Evolutionary conservation across 1,140 invertebrate species (phyloP).

Genomic region (Drosophila novamexicana): DNA sequence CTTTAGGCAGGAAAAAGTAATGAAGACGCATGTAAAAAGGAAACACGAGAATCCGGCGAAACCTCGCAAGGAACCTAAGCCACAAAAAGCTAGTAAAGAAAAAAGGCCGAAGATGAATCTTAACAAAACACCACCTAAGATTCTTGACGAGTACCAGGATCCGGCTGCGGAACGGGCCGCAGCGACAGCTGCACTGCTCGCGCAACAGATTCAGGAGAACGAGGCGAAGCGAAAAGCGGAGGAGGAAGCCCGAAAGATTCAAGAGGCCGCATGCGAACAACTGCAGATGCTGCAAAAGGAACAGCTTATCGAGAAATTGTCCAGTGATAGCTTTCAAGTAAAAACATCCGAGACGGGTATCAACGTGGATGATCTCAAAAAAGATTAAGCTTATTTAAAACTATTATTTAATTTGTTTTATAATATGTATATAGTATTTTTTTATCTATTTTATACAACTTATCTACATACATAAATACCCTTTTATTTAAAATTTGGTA

Average conservation of each 20-base stretch:
- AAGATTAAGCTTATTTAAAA: constrained; percentile 28
- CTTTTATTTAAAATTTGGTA: too few relatives aligned
- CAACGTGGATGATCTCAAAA: constrained; percentile 49
- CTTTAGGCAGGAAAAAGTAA: constrained; percentile 74
- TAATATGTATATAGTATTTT: not conserved
- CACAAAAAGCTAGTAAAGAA: constrained; percentile 35
- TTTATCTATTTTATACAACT: not conserved
- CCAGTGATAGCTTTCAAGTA: constrained; percentile 70
- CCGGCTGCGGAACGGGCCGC: constrained; percentile 70
- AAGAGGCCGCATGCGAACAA: constrained; percentile 74
- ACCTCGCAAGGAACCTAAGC: constrained; percentile 49
- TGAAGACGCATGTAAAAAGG: constrained; percentile 72
- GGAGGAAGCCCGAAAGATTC: constrained; percentile 67
- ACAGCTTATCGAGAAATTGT: constrained; percentile 48
- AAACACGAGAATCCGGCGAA: constrained; percentile 68
- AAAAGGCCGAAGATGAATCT: constrained; percentile 49
- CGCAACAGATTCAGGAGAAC: constrained; percentile 71
- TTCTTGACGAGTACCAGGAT: constrained; percentile 69
- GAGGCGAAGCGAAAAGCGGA: constrained; percentile 71
- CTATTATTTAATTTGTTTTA: not conserved
- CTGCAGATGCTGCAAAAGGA: constrained; percentile 69
- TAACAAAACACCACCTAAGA: constrained; percentile 57
- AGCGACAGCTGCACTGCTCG: constrained; percentile 66
- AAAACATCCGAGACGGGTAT: constrained; percentile 57
- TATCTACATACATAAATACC: too few relatives aligned